A percentile compares a stretch with the other conserved stretches of the same genome.
Evolutionary conservation across 2,113 vertebrate genomes (phyloP).

Genomic region (Typhlomys cinereus): DNA sequence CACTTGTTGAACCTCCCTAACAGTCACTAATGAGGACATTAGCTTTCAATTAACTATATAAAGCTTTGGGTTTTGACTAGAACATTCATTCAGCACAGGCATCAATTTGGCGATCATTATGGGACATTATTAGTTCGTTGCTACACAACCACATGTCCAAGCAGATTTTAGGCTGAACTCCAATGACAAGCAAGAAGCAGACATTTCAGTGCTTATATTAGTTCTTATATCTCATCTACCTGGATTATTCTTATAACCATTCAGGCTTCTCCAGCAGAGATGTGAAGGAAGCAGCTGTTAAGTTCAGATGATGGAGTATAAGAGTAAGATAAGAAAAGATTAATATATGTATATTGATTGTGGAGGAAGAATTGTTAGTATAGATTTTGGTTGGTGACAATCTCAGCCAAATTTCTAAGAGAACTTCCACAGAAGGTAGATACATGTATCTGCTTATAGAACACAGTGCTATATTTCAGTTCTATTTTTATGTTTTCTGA

Average conservation of each 20-base stretch:
- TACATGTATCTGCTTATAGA: background rate
- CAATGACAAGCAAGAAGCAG: conserved; percentile 47
- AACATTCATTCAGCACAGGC: conserved; percentile 57
- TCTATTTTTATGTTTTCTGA: background rate
- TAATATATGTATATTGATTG: background rate
- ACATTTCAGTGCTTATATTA: conserved; percentile 45
- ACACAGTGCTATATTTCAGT: background rate
- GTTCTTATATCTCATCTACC: conserved; percentile 1
- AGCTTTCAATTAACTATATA: conserved; percentile 76
- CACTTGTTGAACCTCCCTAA: conserved; percentile 58
- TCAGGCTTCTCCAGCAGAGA: background rate
- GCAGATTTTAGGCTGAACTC: conserved; percentile 66
- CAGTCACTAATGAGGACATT: conserved; percentile 67
- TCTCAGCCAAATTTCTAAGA: background rate
- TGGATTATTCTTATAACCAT: conserved; percentile 17
- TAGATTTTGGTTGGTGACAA: background rate
- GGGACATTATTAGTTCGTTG: conserved; percentile 67
- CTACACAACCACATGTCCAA: conserved; percentile 66
- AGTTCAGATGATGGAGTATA: background rate
- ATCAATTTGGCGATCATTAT: conserved; percentile 73
- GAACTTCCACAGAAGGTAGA: background rate
- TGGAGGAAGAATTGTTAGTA: conserved; percentile 7
- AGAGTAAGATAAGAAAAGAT: background rate
- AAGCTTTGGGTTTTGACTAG: conserved; percentile 63
- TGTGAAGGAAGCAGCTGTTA: background rate